These are phyloP conservation scores for Anoplophora glabripennis DNA, from an alignment of 1,140 invertebrate genomes.

Conservation along the genomic window DNA sequence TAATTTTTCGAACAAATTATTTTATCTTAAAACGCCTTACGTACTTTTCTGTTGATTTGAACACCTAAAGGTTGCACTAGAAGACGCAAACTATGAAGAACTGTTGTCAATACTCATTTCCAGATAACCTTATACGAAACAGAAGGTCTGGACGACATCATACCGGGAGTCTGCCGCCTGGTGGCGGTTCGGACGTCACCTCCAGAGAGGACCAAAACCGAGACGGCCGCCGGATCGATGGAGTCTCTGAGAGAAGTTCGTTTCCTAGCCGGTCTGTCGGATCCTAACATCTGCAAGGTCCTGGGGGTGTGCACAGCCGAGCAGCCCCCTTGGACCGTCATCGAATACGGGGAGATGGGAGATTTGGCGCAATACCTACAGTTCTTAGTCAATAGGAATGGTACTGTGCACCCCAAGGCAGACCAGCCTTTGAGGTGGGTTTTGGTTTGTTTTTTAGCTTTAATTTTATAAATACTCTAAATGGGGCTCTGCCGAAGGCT, in stretches of 20 bases:
- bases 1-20: no score
- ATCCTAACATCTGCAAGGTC: slow-evolving; percentile 72
- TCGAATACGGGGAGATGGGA: slow-evolving; percentile 78
- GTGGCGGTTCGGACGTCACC: slow-evolving; percentile 53
- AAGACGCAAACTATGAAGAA: no score
- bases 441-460: background rate
- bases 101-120: slow-evolving; percentile 14
- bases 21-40: no score
- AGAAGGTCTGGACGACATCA: slow-evolving; percentile 52
- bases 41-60: no score
- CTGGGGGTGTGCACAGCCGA: slow-evolving; percentile 64
- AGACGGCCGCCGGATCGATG: slow-evolving; percentile 26
- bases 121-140: slow-evolving; percentile 59
- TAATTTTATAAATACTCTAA: background rate
- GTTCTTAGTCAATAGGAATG: slow-evolving; percentile 47
- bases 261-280: slow-evolving; percentile 68
- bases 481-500: no score
- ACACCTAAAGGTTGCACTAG: no score
- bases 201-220: slow-evolving; percentile 42
- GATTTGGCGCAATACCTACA: slow-evolving; percentile 75
- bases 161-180: slow-evolving; percentile 49
- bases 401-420: slow-evolving; percentile 36
- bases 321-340: slow-evolving; percentile 67
- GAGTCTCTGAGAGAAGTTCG: slow-evolving; percentile 64
- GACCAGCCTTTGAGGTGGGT: slow-evolving; percentile 44